Conservation (phyloP, 2,797 vertebrate species). For the Taenioides sp. region DNA sequence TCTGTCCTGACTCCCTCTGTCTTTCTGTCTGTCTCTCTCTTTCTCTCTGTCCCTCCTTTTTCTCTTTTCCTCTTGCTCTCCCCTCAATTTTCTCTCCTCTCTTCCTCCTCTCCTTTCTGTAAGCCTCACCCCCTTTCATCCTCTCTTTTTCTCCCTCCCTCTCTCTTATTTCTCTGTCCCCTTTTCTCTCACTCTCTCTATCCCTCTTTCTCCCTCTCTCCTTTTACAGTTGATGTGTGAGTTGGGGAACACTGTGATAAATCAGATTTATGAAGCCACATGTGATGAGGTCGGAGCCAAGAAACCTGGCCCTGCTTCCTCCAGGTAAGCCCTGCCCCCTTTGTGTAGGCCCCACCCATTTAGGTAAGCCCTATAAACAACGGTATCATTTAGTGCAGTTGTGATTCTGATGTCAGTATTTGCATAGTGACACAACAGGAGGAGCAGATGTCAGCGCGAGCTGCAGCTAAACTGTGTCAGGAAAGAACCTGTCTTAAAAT, state of each 20-base stretch:
- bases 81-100: not conserved
- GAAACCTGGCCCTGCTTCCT: constrained; percentile 87
- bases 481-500: not conserved
- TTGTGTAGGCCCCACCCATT: too few relatives aligned
- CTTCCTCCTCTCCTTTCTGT: not conserved
- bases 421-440: too few relatives aligned
- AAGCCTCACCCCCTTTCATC: not conserved
- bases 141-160: not conserved
- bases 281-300: constrained; percentile 85
- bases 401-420: too few relatives aligned
- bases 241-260: constrained; percentile 91
- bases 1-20: not conserved
- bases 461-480: not conserved
- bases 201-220: constrained; percentile 2
- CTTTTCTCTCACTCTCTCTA: not conserved
- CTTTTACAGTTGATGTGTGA: constrained; percentile 94
- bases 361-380: too few relatives aligned
- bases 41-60: too few relatives aligned
- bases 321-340: constrained; percentile 77
- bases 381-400: too few relatives aligned
- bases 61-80: too few relatives aligned
- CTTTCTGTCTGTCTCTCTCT: not conserved
- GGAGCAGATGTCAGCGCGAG: too few relatives aligned
- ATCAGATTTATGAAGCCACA: constrained; percentile 93
- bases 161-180: not conserved